Conservation (phyloP, 2,113 vertebrate species). For the Meles meles region DNA sequence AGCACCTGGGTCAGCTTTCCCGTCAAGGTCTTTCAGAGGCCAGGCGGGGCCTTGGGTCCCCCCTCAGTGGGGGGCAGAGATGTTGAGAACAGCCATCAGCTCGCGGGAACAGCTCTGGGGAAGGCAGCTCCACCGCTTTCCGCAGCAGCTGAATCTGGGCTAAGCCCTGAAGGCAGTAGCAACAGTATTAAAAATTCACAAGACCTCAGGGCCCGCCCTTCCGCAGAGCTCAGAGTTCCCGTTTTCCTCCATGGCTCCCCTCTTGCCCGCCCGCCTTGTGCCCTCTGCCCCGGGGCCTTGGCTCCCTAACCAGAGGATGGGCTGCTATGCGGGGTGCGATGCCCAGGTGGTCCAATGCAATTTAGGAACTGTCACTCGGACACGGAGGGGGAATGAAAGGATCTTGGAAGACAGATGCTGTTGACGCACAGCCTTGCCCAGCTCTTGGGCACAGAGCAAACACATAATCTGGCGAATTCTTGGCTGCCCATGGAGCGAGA, state of each 20-base stretch:
- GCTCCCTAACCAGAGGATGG: neutral
- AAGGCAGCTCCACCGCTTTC: neutral
- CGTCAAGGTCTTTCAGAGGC: neutral
- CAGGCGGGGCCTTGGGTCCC: neutral
- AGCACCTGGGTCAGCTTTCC: neutral
- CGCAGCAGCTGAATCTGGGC: neutral
- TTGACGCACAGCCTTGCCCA: neutral
- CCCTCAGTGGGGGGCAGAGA: neutral
- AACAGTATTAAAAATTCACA: slow-evolving; percentile 47
- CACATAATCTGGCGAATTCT: neutral
- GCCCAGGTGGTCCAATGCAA: neutral
- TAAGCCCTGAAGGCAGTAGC: neutral
- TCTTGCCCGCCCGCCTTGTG: neutral
- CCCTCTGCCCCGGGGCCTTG: neutral
- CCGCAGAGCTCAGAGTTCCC: neutral
- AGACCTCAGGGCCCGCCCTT: neutral
- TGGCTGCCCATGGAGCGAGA: neutral
- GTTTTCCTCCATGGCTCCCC: neutral
- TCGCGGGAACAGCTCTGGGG: neutral
- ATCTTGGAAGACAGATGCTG: neutral
- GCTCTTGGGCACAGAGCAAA: slow-evolving; percentile 3
- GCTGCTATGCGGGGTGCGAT: neutral
- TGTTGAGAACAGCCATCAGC: neutral
- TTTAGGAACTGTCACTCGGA: slow-evolving; percentile 33
- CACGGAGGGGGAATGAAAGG: neutral